Conservation (phyloP, 2,113 vertebrate species). For the Rhagologus leucostigma region DNA sequence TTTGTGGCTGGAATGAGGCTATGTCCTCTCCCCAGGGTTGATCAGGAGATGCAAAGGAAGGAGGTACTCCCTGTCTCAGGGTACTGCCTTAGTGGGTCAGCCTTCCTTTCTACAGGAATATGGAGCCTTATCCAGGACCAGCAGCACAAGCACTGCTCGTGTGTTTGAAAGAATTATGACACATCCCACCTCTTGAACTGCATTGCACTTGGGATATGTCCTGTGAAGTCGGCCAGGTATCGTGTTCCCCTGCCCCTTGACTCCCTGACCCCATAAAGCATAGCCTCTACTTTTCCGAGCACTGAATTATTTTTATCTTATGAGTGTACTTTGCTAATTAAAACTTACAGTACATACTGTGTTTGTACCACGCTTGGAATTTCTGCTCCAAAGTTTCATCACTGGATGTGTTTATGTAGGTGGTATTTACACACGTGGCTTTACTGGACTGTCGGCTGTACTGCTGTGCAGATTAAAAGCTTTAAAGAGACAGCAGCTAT, state of each 20-base stretch:
- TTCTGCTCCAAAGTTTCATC: neutral
- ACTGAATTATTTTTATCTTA: neutral
- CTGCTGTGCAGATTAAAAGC: neutral
- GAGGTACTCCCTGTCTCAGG: neutral
- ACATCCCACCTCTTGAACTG: neutral
- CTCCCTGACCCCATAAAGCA: neutral
- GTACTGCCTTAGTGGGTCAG: neutral
- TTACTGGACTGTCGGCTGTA: neutral
- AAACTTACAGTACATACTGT: neutral
- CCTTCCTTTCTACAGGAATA: neutral
- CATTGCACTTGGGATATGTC: neutral
- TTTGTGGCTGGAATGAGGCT: neutral
- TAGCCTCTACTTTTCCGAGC: neutral
- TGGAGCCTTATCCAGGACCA: neutral
- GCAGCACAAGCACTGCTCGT: neutral
- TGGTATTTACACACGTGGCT: neutral
- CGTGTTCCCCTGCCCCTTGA: neutral
- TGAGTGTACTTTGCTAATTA: neutral
- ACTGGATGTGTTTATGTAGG: neutral
- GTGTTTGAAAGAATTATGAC: neutral
- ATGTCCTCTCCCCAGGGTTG: neutral
- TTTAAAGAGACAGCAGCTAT: neutral
- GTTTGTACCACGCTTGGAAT: neutral
- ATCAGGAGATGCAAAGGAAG: neutral
- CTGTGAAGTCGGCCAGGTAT: neutral